Percentiles rank a stretch among this genome's conserved stretches.
These are phyloP conservation scores for Apeira syringaria DNA, from an alignment of 2,888 invertebrate genomes.

Conservation along the genomic window DNA sequence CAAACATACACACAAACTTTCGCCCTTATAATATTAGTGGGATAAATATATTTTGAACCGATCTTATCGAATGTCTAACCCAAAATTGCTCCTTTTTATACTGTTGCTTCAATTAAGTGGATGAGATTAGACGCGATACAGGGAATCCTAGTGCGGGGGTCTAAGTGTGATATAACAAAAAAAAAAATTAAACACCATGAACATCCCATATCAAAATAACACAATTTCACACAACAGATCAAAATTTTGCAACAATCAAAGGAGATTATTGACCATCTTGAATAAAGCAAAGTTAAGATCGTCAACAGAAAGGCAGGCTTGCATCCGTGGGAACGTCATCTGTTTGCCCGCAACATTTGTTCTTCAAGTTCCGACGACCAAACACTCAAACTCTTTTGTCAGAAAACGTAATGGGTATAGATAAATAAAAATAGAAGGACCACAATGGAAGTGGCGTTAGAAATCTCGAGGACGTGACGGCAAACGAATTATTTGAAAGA, in stretches of 20 bases:
- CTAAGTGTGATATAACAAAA: no score
- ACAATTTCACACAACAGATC: conserved; percentile 18
- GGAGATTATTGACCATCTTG: conserved; percentile 9
- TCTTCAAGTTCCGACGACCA: conserved; percentile 60
- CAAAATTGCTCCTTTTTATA: no score
- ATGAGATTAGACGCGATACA: no score
- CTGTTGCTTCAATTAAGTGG: no score
- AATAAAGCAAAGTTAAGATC: conserved; percentile 19
- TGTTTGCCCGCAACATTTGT: conserved; percentile 72
- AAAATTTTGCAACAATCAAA: no score
- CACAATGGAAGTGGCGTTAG: conserved; percentile 63
- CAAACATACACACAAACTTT: no score
- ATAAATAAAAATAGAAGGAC: conserved; percentile 66
- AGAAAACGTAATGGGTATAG: conserved; percentile 79
- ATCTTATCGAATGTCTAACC: no score
- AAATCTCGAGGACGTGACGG: conserved; percentile 42
- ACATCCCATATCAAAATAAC: not conserved
- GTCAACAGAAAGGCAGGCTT: conserved; percentile 24
- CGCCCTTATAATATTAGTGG: no score
- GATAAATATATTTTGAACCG: no score
- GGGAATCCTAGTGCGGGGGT: no score
- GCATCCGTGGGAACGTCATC: conserved; percentile 64
- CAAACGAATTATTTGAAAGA: conserved; percentile 22
- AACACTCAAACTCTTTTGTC: conserved; percentile 80
- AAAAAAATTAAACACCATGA: no score